Evolutionary conservation across 2,888 invertebrate genomes (phyloP).

Genomic region (Embidobia sp.): DNA sequence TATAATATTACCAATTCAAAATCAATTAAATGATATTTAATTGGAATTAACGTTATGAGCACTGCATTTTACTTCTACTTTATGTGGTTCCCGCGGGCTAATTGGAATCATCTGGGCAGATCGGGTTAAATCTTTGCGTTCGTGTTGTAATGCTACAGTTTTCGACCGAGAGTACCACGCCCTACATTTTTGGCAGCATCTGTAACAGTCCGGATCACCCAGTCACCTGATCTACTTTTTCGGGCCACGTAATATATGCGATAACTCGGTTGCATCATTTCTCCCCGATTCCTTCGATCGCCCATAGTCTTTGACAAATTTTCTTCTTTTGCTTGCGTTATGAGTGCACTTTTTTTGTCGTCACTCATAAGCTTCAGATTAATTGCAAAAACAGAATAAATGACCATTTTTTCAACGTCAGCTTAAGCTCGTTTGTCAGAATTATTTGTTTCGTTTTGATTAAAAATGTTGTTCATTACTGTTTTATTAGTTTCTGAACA

Average conservation of each 20-base stretch:
- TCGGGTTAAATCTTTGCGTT: slow-evolving; percentile 5
- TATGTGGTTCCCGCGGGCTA: neutral
- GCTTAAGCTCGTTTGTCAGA: too few species aligned
- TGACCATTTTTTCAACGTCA: too few species aligned
- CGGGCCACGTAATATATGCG: slow-evolving; percentile 47
- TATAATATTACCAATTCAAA: too few species aligned
- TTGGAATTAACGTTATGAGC: too few species aligned
- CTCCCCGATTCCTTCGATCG: slow-evolving; percentile 37
- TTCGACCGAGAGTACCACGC: slow-evolving; percentile 38
- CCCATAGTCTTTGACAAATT: slow-evolving; percentile 19
- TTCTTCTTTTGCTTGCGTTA: slow-evolving; percentile 22
- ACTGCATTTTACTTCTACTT: too few species aligned
- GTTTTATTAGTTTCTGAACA: too few species aligned
- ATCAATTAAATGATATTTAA: too few species aligned
- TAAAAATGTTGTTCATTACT: too few species aligned
- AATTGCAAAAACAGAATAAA: too few species aligned
- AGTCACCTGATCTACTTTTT: slow-evolving; percentile 64
- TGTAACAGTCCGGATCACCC: slow-evolving; percentile 31
- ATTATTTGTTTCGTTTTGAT: too few species aligned
- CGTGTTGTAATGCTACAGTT: slow-evolving; percentile 24
- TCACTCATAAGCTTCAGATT: neutral
- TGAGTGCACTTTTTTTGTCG: neutral
- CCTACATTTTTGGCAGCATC: slow-evolving; percentile 52
- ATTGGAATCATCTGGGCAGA: neutral
- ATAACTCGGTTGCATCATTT: slow-evolving; percentile 57